phyloP scores from a whole-genome alignment of 2,888 invertebrate species.

The Drosophila greeni region DNA sequence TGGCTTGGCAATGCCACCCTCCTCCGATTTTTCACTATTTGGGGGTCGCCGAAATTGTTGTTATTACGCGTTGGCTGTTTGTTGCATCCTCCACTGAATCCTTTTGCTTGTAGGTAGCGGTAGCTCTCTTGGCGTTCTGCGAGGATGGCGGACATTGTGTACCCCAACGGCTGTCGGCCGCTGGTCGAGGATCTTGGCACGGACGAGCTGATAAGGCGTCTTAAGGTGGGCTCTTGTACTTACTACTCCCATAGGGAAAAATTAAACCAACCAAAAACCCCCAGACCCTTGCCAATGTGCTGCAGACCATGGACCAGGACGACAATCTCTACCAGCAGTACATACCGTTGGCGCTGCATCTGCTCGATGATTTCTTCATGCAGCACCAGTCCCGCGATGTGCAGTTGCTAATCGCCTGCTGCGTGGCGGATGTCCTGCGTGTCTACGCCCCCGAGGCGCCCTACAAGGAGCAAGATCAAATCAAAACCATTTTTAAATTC shows the following conservation, averaged over 20 bases:
- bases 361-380: slow-evolving; percentile 95
- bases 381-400: slow-evolving; percentile 94
- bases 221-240: slow-evolving; percentile 84
- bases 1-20: slow-evolving; percentile 64
- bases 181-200: slow-evolving; percentile 96
- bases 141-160: slow-evolving; percentile 90
- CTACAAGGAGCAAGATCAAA: slow-evolving; percentile 96
- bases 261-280: neutral
- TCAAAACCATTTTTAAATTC: slow-evolving; percentile 94
- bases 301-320: slow-evolving; percentile 98
- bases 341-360: slow-evolving; percentile 93
- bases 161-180: slow-evolving; percentile 96
- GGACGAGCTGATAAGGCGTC: slow-evolving; percentile 95
- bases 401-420: slow-evolving; percentile 95
- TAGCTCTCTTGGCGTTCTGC: slow-evolving; percentile 1
- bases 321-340: slow-evolving; percentile 95
- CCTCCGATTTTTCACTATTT: slow-evolving; percentile 32
- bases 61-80: slow-evolving; percentile 15
- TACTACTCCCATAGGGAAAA: neutral
- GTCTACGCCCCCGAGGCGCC: slow-evolving; percentile 99
- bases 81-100: slow-evolving; percentile 17
- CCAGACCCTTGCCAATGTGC: slow-evolving; percentile 92
- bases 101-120: slow-evolving; percentile 20
- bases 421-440: slow-evolving; percentile 96
- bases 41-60: slow-evolving; percentile 53